A percentile compares a stretch with the other conserved stretches of the same genome.
Conservation (phyloP, 2,113 vertebrate genomes). For the Ellobius talpinus region DNA sequence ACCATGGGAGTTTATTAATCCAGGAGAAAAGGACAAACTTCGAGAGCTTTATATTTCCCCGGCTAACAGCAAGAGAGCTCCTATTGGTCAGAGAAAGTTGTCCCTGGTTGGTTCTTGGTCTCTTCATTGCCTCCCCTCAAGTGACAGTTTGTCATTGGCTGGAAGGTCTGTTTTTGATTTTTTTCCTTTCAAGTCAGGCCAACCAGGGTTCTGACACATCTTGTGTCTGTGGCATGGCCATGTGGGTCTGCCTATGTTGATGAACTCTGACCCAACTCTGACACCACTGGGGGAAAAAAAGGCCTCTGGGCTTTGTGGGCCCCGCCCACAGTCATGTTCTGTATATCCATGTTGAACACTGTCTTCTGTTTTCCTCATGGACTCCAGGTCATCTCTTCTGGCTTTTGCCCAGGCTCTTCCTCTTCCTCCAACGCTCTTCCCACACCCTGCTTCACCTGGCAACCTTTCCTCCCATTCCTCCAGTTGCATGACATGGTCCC, state of each 20-base stretch:
- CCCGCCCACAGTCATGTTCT: not conserved
- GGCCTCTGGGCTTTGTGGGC: not conserved
- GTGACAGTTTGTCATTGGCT: not conserved
- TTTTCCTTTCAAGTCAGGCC: not conserved
- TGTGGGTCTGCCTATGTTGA: not conserved
- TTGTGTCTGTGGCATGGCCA: not conserved
- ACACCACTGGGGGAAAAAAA: accelerated
- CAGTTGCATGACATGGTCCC: not conserved
- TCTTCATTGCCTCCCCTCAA: not conserved
- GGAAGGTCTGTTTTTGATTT: not conserved
- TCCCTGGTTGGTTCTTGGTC: not conserved
- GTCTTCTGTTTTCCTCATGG: not conserved
- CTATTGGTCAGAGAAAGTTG: not conserved
- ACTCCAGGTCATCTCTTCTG: not conserved
- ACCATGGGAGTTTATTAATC: not conserved
- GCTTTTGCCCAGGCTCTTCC: not conserved
- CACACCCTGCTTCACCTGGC: not conserved
- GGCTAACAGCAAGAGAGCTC: not conserved
- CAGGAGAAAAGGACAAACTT: not conserved
- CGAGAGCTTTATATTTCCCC: not conserved
- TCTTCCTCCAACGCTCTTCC: conserved; percentile 2
- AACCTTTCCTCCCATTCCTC: not conserved
- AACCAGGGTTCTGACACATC: not conserved
- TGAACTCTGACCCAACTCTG: not conserved
- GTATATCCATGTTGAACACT: accelerated